phyloP scores from a whole-genome alignment of 2,113 vertebrate genomes.

The Brachyhypopomus gauderio region DNA sequence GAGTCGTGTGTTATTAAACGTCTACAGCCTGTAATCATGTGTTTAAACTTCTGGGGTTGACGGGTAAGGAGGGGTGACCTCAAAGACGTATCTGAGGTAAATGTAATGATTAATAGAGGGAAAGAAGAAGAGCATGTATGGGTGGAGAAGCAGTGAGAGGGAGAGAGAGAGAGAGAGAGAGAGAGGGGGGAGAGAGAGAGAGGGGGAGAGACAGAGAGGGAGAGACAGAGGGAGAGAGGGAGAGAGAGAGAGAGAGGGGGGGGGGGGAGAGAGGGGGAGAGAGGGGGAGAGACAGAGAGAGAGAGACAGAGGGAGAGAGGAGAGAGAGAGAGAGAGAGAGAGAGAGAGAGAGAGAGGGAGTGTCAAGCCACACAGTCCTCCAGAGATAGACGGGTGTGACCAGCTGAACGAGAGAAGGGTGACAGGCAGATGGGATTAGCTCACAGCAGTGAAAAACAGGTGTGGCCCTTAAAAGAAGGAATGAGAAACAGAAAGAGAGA shows the following conservation, averaged over 20 bases:
- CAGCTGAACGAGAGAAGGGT: slow-evolving; percentile 67
- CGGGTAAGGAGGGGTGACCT: slow-evolving; percentile 5
- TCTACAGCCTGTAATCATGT: slow-evolving; percentile 28
- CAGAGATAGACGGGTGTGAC: slow-evolving; percentile 67
- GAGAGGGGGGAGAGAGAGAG: background rate
- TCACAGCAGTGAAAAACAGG: slow-evolving; percentile 69
- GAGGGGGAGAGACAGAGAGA: background rate
- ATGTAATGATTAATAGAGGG: slow-evolving; percentile 23
- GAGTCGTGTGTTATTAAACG: slow-evolving; percentile 31
- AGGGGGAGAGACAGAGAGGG: background rate
- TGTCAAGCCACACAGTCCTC: slow-evolving; percentile 18
- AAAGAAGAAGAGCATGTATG: slow-evolving; percentile 9
- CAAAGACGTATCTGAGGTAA: slow-evolving; percentile 5
- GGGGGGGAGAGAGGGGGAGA: too few relatives aligned
- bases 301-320: background rate
- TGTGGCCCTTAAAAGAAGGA: slow-evolving; percentile 65
- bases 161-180: slow-evolving; percentile 7
- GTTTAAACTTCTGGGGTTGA: slow-evolving; percentile 33
- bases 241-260: too few relatives aligned
- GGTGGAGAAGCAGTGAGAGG: slow-evolving; percentile 24
- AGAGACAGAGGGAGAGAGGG: slow-evolving; percentile 27
- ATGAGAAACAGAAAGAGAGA: slow-evolving; percentile 15
- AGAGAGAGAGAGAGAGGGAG: too few relatives aligned
- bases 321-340: too few relatives aligned
- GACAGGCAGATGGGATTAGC: slow-evolving; percentile 68